Evolutionary conservation across 2,888 invertebrate species (phyloP).

Genomic region (Agrilus mali): DNA sequence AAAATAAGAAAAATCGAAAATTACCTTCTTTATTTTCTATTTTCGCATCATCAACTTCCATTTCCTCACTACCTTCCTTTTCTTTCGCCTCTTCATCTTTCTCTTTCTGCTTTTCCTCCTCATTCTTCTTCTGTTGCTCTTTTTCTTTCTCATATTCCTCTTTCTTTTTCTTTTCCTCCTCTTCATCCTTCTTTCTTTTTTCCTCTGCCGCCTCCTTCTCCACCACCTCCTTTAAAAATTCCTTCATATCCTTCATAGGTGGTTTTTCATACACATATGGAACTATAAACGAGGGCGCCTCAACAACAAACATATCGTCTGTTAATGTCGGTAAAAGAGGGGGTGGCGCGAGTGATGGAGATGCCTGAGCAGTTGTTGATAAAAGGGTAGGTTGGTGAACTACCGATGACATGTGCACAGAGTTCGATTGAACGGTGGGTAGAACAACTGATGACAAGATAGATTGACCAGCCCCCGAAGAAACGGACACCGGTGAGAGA

Average conservation of each 20-base stretch:
- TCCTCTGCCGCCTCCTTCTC: constrained; percentile 49
- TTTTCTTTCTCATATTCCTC: constrained; percentile 27
- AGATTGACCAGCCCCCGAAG: constrained; percentile 17
- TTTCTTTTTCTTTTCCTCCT: constrained; percentile 24
- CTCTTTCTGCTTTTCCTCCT: constrained; percentile 26
- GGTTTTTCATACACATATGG: constrained; percentile 90
- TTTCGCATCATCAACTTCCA: constrained; percentile 38
- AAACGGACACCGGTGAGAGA: constrained; percentile 14
- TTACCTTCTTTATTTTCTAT: not conserved
- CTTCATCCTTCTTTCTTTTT: constrained; percentile 41
- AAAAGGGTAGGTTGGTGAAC: too few relatives aligned
- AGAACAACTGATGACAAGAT: too few relatives aligned
- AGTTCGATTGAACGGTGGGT: too few relatives aligned
- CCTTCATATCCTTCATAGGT: constrained; percentile 63
- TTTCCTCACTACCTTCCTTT: constrained; percentile 19
- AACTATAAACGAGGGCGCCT: constrained; percentile 86
- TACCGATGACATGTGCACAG: too few relatives aligned
- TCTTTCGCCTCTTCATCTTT: constrained; percentile 23
- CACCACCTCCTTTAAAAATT: constrained; percentile 52
- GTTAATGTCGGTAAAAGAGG: constrained; percentile 70
- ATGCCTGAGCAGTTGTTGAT: not conserved
- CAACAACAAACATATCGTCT: constrained; percentile 86
- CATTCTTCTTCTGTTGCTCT: constrained; percentile 30
- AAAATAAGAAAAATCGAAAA: constrained; percentile 36
- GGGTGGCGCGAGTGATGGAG: constrained; percentile 27